These are phyloP conservation scores for Esperia sulphurella DNA, from an alignment of 2,888 invertebrate species.

Conservation along the genomic window DNA sequence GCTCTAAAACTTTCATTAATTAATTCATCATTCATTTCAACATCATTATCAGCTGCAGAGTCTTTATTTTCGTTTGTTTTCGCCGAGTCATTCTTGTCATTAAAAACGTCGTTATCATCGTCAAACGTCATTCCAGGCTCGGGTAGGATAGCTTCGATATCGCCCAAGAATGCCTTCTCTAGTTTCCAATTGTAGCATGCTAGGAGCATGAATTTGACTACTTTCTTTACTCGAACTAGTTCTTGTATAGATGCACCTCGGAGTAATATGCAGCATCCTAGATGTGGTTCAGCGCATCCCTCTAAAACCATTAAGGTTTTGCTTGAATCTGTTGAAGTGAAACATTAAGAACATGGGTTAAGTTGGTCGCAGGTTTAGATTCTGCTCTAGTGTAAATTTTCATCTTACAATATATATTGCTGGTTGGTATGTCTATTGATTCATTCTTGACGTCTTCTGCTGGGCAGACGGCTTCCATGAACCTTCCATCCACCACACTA, in stretches of 20 bases:
- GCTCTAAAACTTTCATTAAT: neutral
- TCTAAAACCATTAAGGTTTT: constrained; percentile 97
- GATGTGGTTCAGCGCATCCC: constrained; percentile 89
- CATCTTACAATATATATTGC: too few species aligned
- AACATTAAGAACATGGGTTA: too few species aligned
- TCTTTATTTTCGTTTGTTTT: constrained; percentile 11
- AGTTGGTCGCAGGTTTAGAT: too few species aligned
- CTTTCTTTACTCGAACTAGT: constrained; percentile 89
- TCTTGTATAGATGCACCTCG: constrained; percentile 88
- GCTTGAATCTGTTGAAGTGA: constrained; percentile 72
- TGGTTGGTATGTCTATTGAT: too few species aligned
- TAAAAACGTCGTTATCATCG: constrained; percentile 38
- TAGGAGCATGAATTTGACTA: constrained; percentile 89
- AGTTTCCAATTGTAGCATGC: constrained; percentile 94
- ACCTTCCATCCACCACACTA: too few species aligned
- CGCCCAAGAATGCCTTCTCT: constrained; percentile 94
- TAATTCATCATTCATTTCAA: constrained; percentile 14
- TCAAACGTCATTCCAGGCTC: constrained; percentile 63
- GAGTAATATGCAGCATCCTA: constrained; percentile 92
- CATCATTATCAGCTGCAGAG: constrained; percentile 7
- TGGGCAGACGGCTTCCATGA: too few species aligned
- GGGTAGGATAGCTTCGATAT: constrained; percentile 82
- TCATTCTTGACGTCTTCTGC: too few species aligned
- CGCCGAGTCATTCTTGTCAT: constrained; percentile 20
- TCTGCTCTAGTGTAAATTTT: too few species aligned